These are phyloP conservation scores for Equus quagga DNA, from an alignment of 2,113 vertebrate species.

Conservation along the genomic window DNA sequence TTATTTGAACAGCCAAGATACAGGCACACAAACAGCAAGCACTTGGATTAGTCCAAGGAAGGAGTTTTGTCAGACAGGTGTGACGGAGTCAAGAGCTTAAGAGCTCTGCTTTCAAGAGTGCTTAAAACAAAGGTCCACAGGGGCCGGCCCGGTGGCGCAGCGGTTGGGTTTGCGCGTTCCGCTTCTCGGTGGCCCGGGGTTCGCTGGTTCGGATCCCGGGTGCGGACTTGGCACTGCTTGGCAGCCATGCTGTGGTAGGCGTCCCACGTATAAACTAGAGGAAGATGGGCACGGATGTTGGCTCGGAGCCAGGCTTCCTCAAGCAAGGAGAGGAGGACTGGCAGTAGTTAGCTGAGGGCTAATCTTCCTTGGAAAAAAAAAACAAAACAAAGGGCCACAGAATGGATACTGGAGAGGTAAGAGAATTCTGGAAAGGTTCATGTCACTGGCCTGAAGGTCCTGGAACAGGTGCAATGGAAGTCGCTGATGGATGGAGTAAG, in stretches of 20 bases:
- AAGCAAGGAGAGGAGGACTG: too few relatives aligned
- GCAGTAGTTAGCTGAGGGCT: too few relatives aligned
- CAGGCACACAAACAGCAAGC: not conserved
- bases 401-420: not conserved
- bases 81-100: not conserved
- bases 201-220: too few relatives aligned
- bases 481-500: not conserved
- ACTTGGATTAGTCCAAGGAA: not conserved
- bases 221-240: too few relatives aligned
- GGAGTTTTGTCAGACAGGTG: not conserved
- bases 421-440: conserved; percentile 10
- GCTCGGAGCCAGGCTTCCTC: too few relatives aligned
- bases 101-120: not conserved
- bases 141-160: too few relatives aligned
- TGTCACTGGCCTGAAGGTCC: not conserved
- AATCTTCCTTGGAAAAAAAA: not conserved
- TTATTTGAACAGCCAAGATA: not conserved
- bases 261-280: too few relatives aligned
- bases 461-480: not conserved
- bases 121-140: not conserved
- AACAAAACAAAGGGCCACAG: not conserved
- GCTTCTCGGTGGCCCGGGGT: too few relatives aligned
- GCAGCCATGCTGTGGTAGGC: too few relatives aligned
- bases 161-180: too few relatives aligned
- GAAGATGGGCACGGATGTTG: too few relatives aligned